A percentile compares a stretch with the other conserved stretches of the same genome.
phyloP scores from a whole-genome alignment of 2,888 invertebrate species.

The Tetanocera ferruginea region DNA sequence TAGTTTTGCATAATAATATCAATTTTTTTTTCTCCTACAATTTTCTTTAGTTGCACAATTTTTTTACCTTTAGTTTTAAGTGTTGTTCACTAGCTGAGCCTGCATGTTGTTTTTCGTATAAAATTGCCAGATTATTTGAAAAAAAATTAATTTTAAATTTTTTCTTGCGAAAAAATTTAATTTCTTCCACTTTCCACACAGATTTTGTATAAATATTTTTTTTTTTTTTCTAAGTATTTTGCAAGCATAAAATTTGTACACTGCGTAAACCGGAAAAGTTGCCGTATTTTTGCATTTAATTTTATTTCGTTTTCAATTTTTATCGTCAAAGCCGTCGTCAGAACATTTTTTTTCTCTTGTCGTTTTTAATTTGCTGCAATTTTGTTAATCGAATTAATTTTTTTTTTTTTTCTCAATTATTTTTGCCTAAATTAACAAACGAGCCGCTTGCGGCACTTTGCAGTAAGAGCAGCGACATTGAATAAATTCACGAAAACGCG shows the following conservation, averaged over 20 bases:
- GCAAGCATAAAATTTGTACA: background rate
- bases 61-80: background rate
- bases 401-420: conserved; percentile 10
- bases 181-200: background rate
- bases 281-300: conserved; percentile 9
- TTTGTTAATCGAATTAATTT: conserved; percentile 5
- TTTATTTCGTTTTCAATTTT: conserved; percentile 1
- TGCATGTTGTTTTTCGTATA: background rate
- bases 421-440: conserved; percentile 20
- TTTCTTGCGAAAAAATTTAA: background rate
- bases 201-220: background rate
- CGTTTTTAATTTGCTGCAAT: background rate
- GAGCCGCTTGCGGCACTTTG: background rate
- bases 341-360: conserved; percentile 28
- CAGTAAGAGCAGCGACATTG: conserved; percentile 10
- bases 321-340: background rate
- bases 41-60: background rate
- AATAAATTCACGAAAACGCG: conserved; percentile 34
- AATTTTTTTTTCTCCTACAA: background rate
- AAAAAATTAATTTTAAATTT: background rate
- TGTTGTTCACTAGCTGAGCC: background rate
- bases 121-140: background rate
- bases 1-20: conserved; percentile 4
- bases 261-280: conserved; percentile 29
- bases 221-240: background rate